These are phyloP conservation scores for Hermaeophaga mercurialis DNA, from an alignment of 2,888 invertebrate genomes.

Conservation along the genomic window DNA sequence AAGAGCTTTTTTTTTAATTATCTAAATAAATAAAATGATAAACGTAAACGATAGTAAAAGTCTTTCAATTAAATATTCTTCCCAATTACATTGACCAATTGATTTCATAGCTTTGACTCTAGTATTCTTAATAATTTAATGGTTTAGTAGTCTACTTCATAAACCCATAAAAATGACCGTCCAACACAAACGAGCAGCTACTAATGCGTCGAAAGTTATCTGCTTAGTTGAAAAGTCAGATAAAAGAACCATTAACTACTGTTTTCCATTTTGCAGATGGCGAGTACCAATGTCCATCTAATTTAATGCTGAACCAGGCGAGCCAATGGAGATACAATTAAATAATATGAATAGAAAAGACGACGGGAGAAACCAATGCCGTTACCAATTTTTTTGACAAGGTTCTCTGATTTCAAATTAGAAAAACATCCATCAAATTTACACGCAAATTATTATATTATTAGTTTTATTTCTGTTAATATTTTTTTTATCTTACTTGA, in stretches of 20 bases:
- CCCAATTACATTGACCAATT: too few species aligned
- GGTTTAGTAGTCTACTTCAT: conserved; percentile 15
- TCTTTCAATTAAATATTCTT: too few species aligned
- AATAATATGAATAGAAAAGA: conserved; percentile 45
- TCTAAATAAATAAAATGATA: too few species aligned
- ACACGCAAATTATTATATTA: too few species aligned
- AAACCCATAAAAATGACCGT: conserved; percentile 15
- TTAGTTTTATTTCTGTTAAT: too few species aligned
- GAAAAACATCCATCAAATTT: too few species aligned
- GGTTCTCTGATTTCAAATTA: too few species aligned
- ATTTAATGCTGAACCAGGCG: conserved; percentile 47
- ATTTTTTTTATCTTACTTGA: too few species aligned
- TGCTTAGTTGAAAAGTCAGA: conserved; percentile 28
- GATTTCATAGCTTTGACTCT: too few species aligned
- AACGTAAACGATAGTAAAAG: too few species aligned
- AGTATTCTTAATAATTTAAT: too few species aligned
- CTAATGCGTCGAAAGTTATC: conserved; percentile 24
- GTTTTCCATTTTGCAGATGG: conserved; percentile 49
- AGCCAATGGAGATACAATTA: conserved; percentile 44
- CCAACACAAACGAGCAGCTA: conserved; percentile 15
- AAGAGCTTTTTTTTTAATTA: too few species aligned
- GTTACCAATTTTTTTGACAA: not conserved
- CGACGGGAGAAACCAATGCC: not conserved
- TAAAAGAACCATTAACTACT: conserved; percentile 38
- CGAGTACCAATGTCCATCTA: conserved; percentile 46